Evolutionary conservation across 2,113 vertebrate genomes (phyloP).

Genomic region (Trinectes maculatus): DNA sequence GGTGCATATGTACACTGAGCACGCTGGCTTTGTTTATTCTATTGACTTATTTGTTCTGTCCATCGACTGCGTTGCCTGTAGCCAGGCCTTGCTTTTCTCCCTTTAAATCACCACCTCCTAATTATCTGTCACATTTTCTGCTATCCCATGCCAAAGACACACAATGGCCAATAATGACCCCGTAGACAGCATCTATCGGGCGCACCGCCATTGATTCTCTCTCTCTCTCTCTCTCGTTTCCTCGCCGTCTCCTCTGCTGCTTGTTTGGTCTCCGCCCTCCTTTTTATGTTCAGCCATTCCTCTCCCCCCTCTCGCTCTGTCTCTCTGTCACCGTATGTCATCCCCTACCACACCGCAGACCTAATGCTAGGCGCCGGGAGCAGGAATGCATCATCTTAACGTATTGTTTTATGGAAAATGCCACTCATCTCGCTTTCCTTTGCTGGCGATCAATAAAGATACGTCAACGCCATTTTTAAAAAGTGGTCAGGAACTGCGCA

Average conservation of each 20-base stretch:
- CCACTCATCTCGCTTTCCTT: slow-evolving; percentile 26
- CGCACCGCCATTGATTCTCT: slow-evolving; percentile 76
- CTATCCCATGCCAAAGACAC: slow-evolving; percentile 82
- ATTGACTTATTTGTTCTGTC: slow-evolving; percentile 85
- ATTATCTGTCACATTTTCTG: slow-evolving; percentile 86
- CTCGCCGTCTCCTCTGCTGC: slow-evolving; percentile 32
- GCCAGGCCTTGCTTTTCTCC: slow-evolving; percentile 76
- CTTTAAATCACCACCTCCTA: slow-evolving; percentile 84
- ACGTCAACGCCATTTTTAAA: slow-evolving; percentile 16
- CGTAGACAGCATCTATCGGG: slow-evolving; percentile 83
- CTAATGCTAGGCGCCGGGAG: slow-evolving; percentile 24
- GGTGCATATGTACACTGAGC: slow-evolving; percentile 78
- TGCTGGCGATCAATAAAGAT: slow-evolving; percentile 44
- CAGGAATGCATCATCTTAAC: slow-evolving; percentile 54
- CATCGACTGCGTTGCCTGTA: slow-evolving; percentile 78
- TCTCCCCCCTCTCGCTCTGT: slow-evolving; percentile 39
- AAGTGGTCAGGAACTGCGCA: slow-evolving; percentile 18
- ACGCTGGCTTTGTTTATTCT: slow-evolving; percentile 83
- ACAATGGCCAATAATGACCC: slow-evolving; percentile 85
- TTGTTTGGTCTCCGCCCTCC: slow-evolving; percentile 26
- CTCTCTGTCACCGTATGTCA: slow-evolving; percentile 40
- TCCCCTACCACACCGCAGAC: slow-evolving; percentile 18
- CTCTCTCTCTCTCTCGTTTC: slow-evolving; percentile 33
- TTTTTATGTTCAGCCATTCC: slow-evolving; percentile 40
- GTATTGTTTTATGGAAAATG: slow-evolving; percentile 49